These are phyloP conservation scores for Formica selysi DNA, from an alignment of 1,140 invertebrate genomes.

Conservation along the genomic window DNA sequence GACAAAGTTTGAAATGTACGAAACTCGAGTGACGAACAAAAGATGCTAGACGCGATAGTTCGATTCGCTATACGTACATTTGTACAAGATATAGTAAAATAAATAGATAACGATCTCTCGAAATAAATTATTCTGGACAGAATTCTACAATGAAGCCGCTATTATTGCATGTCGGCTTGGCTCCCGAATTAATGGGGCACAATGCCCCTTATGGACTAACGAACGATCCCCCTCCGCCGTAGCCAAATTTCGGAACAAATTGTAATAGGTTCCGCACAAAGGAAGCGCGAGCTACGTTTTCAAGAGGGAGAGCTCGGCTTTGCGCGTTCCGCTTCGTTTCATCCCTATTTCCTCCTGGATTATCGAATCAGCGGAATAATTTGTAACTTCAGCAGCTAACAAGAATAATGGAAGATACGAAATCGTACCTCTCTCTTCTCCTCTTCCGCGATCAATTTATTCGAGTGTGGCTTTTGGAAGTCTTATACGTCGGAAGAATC, in stretches of 20 bases:
- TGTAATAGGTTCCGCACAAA: conserved; percentile 52
- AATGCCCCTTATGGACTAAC: conserved; percentile 20
- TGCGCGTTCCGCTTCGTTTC: conserved; percentile 56
- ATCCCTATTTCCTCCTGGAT: conserved; percentile 23
- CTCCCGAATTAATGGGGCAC: conserved; percentile 46
- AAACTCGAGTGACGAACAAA: neutral
- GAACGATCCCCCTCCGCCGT: neutral
- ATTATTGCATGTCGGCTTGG: neutral
- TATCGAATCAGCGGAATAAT: conserved; percentile 47
- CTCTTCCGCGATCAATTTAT: neutral
- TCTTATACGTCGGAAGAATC: conserved; percentile 3
- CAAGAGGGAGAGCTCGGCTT: conserved; percentile 12
- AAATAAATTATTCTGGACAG: conserved; percentile 10
- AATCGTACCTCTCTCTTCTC: too few species aligned
- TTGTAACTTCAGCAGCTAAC: neutral
- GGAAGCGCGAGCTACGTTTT: conserved; percentile 29
- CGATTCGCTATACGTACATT: too few species aligned
- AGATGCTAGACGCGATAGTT: neutral
- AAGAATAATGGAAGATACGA: neutral
- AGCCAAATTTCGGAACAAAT: conserved; percentile 61
- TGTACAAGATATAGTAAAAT: neutral
- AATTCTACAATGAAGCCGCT: neutral
- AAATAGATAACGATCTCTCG: conserved; percentile 5
- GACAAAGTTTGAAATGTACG: neutral
- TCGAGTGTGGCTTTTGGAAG: neutral